These are phyloP conservation scores for Aleiodes leptofemur DNA, from an alignment of 2,888 invertebrate genomes.

Conservation along the genomic window DNA sequence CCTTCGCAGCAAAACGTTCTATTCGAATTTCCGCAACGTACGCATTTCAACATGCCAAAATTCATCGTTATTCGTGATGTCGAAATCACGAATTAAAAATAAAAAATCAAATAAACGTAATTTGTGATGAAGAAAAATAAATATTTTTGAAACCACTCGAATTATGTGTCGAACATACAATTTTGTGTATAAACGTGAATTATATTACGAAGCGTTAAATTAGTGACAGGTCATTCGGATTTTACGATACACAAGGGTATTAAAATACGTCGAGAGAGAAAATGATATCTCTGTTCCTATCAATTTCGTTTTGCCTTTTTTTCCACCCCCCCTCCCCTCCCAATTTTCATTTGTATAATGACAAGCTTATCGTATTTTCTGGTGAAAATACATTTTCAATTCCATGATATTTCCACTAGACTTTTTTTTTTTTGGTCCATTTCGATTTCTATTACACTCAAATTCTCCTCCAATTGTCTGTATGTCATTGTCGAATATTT, in stretches of 20 bases:
- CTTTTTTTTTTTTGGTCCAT: constrained; percentile 24
- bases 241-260: constrained; percentile 42
- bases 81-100: too few species aligned
- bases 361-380: constrained; percentile 45
- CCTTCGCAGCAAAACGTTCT: constrained; percentile 21
- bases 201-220: constrained; percentile 41
- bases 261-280: constrained; percentile 33
- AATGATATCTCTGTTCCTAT: constrained; percentile 30
- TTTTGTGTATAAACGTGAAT: neutral
- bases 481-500: constrained; percentile 19
- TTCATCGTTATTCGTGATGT: constrained; percentile 4
- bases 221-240: constrained; percentile 52
- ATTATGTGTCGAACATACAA: too few species aligned
- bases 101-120: too few species aligned
- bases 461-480: constrained; percentile 14
- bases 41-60: constrained; percentile 26
- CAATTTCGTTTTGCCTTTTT: too few species aligned
- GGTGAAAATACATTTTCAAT: constrained; percentile 35
- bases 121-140: too few species aligned
- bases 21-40: neutral
- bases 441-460: constrained; percentile 37
- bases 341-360: constrained; percentile 50
- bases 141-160: neutral
- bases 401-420: constrained; percentile 17
- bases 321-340: neutral